These are phyloP conservation scores for Apis laboriosa DNA, from an alignment of 1,140 invertebrate species.

Conservation along the genomic window DNA sequence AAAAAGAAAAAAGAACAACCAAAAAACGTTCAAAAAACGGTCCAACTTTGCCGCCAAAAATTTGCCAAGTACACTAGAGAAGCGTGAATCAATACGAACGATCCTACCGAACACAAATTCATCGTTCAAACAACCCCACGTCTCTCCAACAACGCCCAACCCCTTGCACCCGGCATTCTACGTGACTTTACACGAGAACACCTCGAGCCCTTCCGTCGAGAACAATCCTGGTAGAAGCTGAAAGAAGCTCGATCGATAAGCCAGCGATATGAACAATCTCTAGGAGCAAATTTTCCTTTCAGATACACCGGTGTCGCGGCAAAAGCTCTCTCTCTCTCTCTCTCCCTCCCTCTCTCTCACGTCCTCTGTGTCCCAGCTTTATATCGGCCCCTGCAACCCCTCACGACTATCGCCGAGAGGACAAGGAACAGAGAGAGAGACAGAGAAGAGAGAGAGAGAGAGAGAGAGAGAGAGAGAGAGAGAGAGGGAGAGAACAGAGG, in stretches of 20 bases:
- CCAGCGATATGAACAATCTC: conserved; percentile 30
- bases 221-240: conserved; percentile 21
- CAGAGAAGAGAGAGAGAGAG: not conserved
- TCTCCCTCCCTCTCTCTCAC: not conserved
- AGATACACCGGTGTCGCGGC: conserved; percentile 17
- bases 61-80: no score
- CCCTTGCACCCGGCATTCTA: conserved; percentile 6
- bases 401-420: not conserved
- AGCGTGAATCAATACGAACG: not conserved
- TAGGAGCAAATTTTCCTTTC: conserved; percentile 20
- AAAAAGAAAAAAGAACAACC: no score
- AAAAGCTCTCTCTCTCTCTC: not conserved
- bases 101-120: not conserved
- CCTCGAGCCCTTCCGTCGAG: conserved; percentile 24
- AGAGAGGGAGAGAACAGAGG: not conserved
- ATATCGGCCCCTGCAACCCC: not conserved
- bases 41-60: no score
- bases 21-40: no score
- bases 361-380: not conserved
- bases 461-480: not conserved
- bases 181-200: conserved; percentile 28
- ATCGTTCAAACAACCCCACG: not conserved
- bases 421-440: not conserved
- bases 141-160: no score
- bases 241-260: conserved; percentile 32